Percentiles rank a stretch among this genome's conserved stretches.
These are phyloP conservation scores for Cactoblastis cactorum DNA, from an alignment of 2,888 invertebrate genomes.

Conservation along the genomic window DNA sequence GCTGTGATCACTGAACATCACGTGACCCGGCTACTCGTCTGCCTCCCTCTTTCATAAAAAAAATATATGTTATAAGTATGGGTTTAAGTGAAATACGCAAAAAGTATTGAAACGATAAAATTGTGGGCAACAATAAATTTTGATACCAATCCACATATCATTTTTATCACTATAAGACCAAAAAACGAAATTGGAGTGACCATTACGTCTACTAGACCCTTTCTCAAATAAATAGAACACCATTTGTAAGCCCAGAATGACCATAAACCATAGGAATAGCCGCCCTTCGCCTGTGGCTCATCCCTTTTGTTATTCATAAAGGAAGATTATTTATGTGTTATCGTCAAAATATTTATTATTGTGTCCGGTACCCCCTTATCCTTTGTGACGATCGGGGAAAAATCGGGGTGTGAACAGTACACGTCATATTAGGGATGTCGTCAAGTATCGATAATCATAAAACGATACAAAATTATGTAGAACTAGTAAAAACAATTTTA, in stretches of 20 bases:
- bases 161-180: slow-evolving; percentile 13
- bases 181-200: slow-evolving; percentile 25
- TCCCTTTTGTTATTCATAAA: slow-evolving; percentile 76
- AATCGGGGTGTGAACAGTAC: slow-evolving; percentile 67
- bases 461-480: too few relatives aligned
- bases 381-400: slow-evolving; percentile 66
- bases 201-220: slow-evolving; percentile 46
- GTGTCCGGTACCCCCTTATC: slow-evolving; percentile 68
- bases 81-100: background rate
- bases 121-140: background rate
- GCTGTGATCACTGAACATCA: too few relatives aligned
- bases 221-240: slow-evolving; percentile 61
- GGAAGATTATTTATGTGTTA: slow-evolving; percentile 75
- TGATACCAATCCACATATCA: background rate
- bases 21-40: too few relatives aligned
- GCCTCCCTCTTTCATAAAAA: too few relatives aligned
- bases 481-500: too few relatives aligned
- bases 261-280: slow-evolving; percentile 69
- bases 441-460: slow-evolving; percentile 29
- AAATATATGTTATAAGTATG: too few relatives aligned
- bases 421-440: slow-evolving; percentile 38
- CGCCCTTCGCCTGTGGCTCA: slow-evolving; percentile 59
- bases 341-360: slow-evolving; percentile 80
- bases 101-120: background rate
- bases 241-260: slow-evolving; percentile 69